These are phyloP conservation scores for Caranx melampygus DNA, from an alignment of 2,113 vertebrate species.

Conservation along the genomic window DNA sequence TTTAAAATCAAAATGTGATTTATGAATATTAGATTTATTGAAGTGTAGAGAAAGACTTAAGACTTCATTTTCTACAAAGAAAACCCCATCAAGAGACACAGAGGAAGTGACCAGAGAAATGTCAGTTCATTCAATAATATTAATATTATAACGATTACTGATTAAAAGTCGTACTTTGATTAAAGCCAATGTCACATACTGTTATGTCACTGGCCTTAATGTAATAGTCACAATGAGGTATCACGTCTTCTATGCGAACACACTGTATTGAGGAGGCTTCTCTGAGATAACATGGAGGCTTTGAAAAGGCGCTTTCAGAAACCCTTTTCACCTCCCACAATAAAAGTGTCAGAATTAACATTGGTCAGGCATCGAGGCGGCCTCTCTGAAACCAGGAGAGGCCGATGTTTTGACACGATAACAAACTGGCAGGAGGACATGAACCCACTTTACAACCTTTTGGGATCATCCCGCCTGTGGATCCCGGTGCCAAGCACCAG, in stretches of 20 bases:
- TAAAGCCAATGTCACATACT: background rate
- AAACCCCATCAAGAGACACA: background rate
- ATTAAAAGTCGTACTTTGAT: background rate
- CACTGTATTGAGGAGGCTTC: background rate
- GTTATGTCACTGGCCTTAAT: background rate
- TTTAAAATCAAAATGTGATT: constrained; percentile 62
- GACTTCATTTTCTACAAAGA: background rate
- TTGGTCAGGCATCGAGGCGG: no score
- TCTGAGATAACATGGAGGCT: background rate
- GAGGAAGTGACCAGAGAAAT: background rate
- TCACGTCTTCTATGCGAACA: background rate
- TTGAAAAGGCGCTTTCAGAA: background rate
- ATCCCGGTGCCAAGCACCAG: background rate
- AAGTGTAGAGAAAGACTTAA: constrained; percentile 23
- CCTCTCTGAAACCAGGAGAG: no score
- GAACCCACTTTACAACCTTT: background rate
- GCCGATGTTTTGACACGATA: no score
- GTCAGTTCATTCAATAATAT: background rate
- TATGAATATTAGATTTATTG: constrained; percentile 55
- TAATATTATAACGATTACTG: background rate
- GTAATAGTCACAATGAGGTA: background rate
- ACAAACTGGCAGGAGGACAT: background rate
- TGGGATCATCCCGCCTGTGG: background rate
- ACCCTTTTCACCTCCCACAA: background rate
- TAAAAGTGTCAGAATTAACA: no score